Base-by-base conservation (phyloP, 2,888 invertebrate genomes). In the Cheilosia vulpina region DNA sequence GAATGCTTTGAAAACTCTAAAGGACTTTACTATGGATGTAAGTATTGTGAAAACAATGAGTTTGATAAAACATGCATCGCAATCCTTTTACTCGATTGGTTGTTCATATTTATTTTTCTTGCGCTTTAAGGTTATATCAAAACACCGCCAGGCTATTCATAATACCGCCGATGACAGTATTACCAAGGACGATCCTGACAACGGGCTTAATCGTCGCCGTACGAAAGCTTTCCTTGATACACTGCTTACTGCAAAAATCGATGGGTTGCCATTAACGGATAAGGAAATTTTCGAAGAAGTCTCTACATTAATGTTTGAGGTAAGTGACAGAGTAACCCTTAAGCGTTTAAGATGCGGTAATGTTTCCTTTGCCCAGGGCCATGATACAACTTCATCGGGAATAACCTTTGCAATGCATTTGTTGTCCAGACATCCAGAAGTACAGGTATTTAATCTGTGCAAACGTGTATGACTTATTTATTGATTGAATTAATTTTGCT, bases 301-400 rank as follows among this genome's bases (percentile, higher is more conserved):
- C 0, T 21, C 21, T 21, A 21, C 21, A 1, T 21, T 21, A n/a
- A n/a, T n/a, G n/a, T n/a, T n/a, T n/a, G n/a, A n/a, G n/a, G n/a
- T n/a, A n/a, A n/a, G n/a, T n/a, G 27, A 47, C 5, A 38, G 13
- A 4, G 11, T 4, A 3, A 11, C 11, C 34, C 34, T 34, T 34
- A 34, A 11, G 2, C 6, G 38, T 3, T 1, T 13, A 3, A 13
- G 3, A 21, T 31, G 31, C 9, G 31, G 0, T 31, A 31, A 31
- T 17, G 6, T 17, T 17, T n/a, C 7, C 7, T 9, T 17, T 47
- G 21, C 21, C 41, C 82, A 94, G 93, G 94, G 94, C 0, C 94
- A 94, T 82, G 94, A 94, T 85, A 94, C 94, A 0, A 94, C 94
- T 0, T 93, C 94, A 0, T 94, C 94, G 1, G 94, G 93, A 0